Evolutionary conservation across 2,113 vertebrate species (phyloP), one percentile per base, ranked within the genome.

Genomic region (Stegastes partitus): DNA sequence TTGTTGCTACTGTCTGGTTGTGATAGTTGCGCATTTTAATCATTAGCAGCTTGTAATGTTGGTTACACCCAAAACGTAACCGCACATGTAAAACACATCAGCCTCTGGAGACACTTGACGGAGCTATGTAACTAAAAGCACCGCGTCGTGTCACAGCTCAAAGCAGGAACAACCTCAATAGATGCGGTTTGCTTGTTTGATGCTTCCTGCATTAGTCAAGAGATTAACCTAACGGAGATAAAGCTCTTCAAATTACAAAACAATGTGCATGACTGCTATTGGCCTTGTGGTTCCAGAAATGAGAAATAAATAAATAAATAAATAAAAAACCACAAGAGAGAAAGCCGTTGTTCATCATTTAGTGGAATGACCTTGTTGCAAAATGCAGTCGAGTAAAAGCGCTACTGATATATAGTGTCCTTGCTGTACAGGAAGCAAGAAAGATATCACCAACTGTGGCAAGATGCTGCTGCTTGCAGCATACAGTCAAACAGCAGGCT

Each of bases 401-500:
- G 74, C 19, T 3, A 23, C 39, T 68, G 68, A 86, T 58, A 21
- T 68, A 65, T 47, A 7, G 55, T 11, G 2, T 77, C 61, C 45
- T 75, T 3, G 49, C 71, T 47, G 31, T 23, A 47, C n/a, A 51
- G 54, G 64, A 79, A 58, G 51, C 45, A 16, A 64, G 22, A 79
- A 64, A 75, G 34, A 56, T 47, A 81, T 57, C 44, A 64, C 19
- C 49, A 19, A 64, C 61, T 56, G 61, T 55, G 64, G 61, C 31
- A 9, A 78, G 67, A 80, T 23, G 69, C 62, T 50, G 53, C 50
- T 68, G 45, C 69, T 81, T 59, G 72, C 58, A 66, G 74, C 77
- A 82, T 76, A 71, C 68, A 89, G 68, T 39, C 57, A 53, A 79
- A 74, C 69, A 82, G 80, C 83, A 66, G n/a, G 67, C 74, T n/a